phyloP scores from a whole-genome alignment of 2,888 invertebrate species.

The Eucriotettix oculatus region DNA sequence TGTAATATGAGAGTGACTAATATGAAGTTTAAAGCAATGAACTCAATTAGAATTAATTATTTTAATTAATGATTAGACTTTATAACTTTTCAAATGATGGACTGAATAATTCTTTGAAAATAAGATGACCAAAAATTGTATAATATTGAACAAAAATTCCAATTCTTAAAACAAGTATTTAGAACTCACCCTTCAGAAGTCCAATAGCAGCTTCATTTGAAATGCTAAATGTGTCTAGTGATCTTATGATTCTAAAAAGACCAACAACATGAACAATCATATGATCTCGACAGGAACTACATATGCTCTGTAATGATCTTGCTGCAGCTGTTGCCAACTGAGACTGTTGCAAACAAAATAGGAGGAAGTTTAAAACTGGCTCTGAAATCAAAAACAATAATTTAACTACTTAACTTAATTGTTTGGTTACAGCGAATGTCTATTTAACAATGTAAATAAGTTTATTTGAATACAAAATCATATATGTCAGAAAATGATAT shows the following conservation, averaged over 20 bases:
- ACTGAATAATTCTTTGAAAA: background rate
- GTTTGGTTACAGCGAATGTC: too few relatives aligned
- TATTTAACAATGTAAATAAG: too few relatives aligned
- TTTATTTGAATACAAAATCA: too few relatives aligned
- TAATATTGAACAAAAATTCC: conserved; percentile 15
- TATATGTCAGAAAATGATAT: too few relatives aligned
- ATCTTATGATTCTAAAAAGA: conserved; percentile 55
- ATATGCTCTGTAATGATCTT: conserved; percentile 68
- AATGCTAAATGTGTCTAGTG: conserved; percentile 53
- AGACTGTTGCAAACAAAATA: conserved; percentile 53
- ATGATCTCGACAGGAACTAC: conserved; percentile 60
- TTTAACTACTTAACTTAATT: too few relatives aligned
- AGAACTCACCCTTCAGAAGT: conserved; percentile 48
- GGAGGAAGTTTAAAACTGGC: conserved; percentile 63
- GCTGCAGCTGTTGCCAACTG: conserved; percentile 69
- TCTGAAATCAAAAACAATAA: conserved; percentile 29
- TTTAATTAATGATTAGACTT: background rate
- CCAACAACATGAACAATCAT: conserved; percentile 60
- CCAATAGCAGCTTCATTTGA: conserved; percentile 59
- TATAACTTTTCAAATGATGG: conserved; percentile 6
- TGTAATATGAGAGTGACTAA: too few relatives aligned
- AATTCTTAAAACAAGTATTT: conserved; percentile 19
- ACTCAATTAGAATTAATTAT: too few relatives aligned
- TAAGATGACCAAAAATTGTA: background rate
- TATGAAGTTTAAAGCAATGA: too few relatives aligned